Percentiles rank a stretch among this genome's conserved stretches.
These are phyloP conservation scores for Pollenia griseotomentosa DNA, from an alignment of 2,888 invertebrate species.

Conservation along the genomic window DNA sequence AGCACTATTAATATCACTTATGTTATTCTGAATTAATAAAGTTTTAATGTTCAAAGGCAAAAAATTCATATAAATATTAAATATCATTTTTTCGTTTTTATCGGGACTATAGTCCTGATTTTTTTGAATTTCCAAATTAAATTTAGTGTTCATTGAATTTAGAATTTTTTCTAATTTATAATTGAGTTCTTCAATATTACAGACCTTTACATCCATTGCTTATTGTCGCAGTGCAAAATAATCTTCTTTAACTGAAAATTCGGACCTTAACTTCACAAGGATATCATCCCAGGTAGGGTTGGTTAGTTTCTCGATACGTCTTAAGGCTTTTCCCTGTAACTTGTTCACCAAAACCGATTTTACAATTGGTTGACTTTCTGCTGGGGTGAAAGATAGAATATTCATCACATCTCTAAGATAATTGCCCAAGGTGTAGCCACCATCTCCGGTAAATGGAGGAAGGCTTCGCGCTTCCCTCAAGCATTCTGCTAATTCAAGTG, in stretches of 20 bases:
- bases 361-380: too few relatives aligned
- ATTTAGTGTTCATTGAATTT: neutral
- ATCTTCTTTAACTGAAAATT: neutral
- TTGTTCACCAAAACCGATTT: neutral
- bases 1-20: slow-evolving; percentile 5
- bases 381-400: too few relatives aligned
- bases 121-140: neutral
- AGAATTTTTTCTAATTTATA: neutral
- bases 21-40: neutral
- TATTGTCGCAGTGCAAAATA: neutral
- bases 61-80: neutral
- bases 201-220: neutral
- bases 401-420: too few relatives aligned
- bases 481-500: too few relatives aligned
- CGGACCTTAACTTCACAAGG: neutral
- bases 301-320: neutral
- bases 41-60: neutral
- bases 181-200: neutral
- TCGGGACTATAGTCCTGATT: slow-evolving; percentile 5
- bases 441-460: too few relatives aligned
- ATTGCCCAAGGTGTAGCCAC: too few relatives aligned
- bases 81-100: neutral
- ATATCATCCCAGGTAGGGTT: neutral
- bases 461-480: too few relatives aligned
- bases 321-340: neutral